Percentiles rank a stretch among this genome's conserved stretches.
Conservation (phyloP, 2,888 invertebrate species). For the Amblyjoppa fuscipennis region DNA sequence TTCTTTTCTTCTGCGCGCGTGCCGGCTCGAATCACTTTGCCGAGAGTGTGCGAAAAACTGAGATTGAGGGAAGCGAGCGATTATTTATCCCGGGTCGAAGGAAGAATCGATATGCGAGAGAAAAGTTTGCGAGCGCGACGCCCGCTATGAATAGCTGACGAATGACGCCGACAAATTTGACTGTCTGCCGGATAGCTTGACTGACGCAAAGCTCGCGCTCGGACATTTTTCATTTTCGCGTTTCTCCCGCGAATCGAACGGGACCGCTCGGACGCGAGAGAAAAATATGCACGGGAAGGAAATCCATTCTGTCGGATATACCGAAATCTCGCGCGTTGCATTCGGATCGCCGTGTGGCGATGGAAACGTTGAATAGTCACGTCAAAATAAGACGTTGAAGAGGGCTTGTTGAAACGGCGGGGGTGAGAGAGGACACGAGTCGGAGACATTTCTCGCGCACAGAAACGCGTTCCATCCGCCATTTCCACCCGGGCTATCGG, state of each 20-base stretch:
- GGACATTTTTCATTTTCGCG: conserved; percentile 45
- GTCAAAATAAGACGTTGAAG: conserved; percentile 67
- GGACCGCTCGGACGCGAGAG: conserved; percentile 16
- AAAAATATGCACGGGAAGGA: conserved; percentile 15
- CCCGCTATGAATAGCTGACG: not conserved
- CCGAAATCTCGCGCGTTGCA: conserved; percentile 15
- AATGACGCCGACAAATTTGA: not conserved
- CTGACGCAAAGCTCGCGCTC: conserved; percentile 24
- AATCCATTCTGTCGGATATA: conserved; percentile 24
- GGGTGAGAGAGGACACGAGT: not conserved
- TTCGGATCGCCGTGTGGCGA: not conserved
- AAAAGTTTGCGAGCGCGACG: not conserved
- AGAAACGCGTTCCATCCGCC: conserved; percentile 16
- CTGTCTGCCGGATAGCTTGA: conserved; percentile 7
- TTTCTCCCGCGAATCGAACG: conserved; percentile 23
- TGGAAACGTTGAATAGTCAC: conserved; percentile 65
- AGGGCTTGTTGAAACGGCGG: not conserved
- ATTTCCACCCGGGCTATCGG: conserved; percentile 3
- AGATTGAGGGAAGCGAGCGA: not conserved
- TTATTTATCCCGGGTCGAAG: not conserved
- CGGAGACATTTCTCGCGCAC: conserved; percentile 14
- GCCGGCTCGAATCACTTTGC: conserved; percentile 50
- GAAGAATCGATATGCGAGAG: not conserved
- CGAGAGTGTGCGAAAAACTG: not conserved
- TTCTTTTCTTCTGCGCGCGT: not conserved